phyloP scores from a whole-genome alignment of 2,888 invertebrate genomes.

The Urechis unicinctus region DNA sequence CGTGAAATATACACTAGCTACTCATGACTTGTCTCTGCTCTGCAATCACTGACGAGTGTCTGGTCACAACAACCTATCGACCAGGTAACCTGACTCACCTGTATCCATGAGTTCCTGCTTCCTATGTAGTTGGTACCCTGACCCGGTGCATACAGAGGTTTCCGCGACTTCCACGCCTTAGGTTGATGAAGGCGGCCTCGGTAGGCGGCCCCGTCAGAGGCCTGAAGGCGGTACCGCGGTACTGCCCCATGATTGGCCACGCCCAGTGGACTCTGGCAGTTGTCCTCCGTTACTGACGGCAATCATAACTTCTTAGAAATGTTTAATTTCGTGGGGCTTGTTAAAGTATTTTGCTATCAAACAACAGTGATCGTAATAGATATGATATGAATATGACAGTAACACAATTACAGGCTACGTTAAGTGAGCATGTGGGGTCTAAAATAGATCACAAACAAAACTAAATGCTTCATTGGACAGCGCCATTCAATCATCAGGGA shows the following conservation, averaged over 20 bases:
- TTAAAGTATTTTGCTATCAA: no score
- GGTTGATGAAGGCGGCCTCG: slow-evolving; percentile 12
- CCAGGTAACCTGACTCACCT: slow-evolving; percentile 5
- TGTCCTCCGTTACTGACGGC: background rate
- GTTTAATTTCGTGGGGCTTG: no score
- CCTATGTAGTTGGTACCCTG: slow-evolving; percentile 1
- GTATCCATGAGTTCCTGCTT: slow-evolving; percentile 10
- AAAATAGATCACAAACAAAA: no score
- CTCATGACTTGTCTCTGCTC: no score
- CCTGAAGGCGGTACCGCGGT: slow-evolving; percentile 10
- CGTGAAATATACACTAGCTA: no score
- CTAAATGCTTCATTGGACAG: no score
- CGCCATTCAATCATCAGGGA: no score
- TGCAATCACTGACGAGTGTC: background rate
- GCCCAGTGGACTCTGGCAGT: slow-evolving; percentile 14
- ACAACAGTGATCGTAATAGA: no score
- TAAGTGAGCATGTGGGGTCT: no score
- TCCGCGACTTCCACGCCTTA: slow-evolving; percentile 7
- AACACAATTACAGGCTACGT: no score
- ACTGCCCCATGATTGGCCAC: slow-evolving; percentile 7
- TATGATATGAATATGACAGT: no score
- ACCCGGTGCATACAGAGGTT: slow-evolving; percentile 1
- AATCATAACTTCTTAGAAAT: no score
- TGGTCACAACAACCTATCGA: background rate
- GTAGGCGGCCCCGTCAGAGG: slow-evolving; percentile 13